Base-by-base conservation (phyloP, 2,888 invertebrate genomes). In the Sicus ferrugineus region DNA sequence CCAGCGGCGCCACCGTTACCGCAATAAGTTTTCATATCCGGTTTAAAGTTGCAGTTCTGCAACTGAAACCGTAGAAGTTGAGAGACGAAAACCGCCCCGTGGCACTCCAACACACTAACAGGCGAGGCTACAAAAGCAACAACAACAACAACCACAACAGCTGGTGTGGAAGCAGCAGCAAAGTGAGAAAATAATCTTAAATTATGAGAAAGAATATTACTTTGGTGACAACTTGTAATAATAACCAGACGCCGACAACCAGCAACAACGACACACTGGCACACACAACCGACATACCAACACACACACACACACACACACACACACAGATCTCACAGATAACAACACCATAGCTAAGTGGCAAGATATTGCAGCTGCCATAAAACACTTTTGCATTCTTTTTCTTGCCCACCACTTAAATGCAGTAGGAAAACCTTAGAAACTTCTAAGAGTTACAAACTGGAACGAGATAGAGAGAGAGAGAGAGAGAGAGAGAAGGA, bases 221-320 rank as follows among this genome's bases (percentile, higher is more conserved):
- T 72, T 74, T 72, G 76, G 73, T 77, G 77, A 77, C 76, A 76
- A 77, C 77, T 76, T 75, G 76, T 76, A 73, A 76, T 74, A 76
- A 74, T 73, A 76, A 73, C 75, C 72, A 70, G 65, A 59, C 69
- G 46, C 26, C 19, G 9, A 21, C 42, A 61, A 19, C 50, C 26
- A 67, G 11, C 31, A 42, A 59, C 21, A 67, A 4, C 19, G 16
- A 34, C 46, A 50, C 38, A 62, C 52, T 38, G 34, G 26, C 59
- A 48, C 1, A 16, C 16, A 7, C 42, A n/a, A 42, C 14, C 11
- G n/a, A 42, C 16, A 42, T 52, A 16, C 3, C 26, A 9, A 68
- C 54, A 26, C 14, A 46, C 50, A 34, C 7, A 46, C 30, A 68
- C 34, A 59, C 9, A 62, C 16, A 42, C 26, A 21, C 31, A 67